Evolutionary conservation across 2,888 invertebrate species (phyloP), one percentile per base, ranked within the genome.

Genomic region (Mesorhabditis spiculigera): DNA sequence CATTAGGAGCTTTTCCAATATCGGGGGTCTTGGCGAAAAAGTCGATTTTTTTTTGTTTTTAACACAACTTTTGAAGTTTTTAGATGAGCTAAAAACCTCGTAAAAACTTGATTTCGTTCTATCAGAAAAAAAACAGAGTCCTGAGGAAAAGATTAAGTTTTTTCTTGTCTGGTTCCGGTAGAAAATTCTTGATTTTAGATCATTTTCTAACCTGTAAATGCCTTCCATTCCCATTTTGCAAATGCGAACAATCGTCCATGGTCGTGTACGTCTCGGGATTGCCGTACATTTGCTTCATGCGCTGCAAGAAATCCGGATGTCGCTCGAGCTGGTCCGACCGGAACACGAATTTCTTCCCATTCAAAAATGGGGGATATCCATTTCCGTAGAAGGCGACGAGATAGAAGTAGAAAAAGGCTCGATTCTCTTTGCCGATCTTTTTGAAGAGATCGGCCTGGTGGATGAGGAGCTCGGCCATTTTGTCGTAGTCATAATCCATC

Each of bases 341-440:
- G 69, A 83, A 82, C 5, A 84, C 76, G 68, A 82, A 83, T 69
- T 72, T 74, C 65, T 78, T 71, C 28, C 77, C 78, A 44, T 78
- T 77, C 45, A 78, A 66, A 68, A 72, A 77, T 5, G 70, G 28
- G 0, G 78, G 87, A 94, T 95, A 0, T 43, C 93, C 94, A 69
- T 89, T 89, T 0, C 97, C 96, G 84, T 92, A 94, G 88, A 94
- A 96, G 0, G 92, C 91, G 0, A 97, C 96, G 13, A 95, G 89
- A 87, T 95, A 96, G 87, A 95, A 95, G 81, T 92, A 92, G 43
- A 93, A 92, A 74, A 92, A 91, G 43, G 92, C 91, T 45, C 95
- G 89, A 66, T 92, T 89, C 75, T 92, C 91, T 73, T 90, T 90
- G 87, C 93, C 90, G 71, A 94, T 93, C 73, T 91, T 90, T 79